Conservation (phyloP, 1,140 invertebrate species). For the Bradynema listronoti region DNA sequence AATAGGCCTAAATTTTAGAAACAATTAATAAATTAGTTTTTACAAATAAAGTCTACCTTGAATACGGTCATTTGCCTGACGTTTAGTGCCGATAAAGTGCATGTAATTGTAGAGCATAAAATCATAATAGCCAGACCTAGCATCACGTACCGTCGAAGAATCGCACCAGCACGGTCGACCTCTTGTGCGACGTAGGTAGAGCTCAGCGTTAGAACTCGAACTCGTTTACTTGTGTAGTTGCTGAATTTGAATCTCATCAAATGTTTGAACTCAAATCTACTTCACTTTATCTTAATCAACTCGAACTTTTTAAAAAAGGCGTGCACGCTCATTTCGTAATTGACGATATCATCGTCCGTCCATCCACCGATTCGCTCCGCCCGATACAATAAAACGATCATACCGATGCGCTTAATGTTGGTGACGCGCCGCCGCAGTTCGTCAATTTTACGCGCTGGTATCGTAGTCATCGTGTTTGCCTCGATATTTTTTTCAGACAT, state of each 20-base stretch:
- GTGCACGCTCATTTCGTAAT: conserved; percentile 37
- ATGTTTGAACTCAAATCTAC: background rate
- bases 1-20: background rate
- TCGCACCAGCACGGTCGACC: conserved; percentile 34
- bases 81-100: conserved; percentile 39
- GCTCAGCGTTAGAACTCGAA: conserved; percentile 27
- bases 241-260: conserved; percentile 17
- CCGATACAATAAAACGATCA: conserved; percentile 33
- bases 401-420: conserved; percentile 32
- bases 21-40: background rate
- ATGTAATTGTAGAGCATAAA: conserved; percentile 33
- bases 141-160: conserved; percentile 33
- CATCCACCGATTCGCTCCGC: conserved; percentile 37
- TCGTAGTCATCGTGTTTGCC: background rate
- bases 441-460: background rate
- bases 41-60: no score
- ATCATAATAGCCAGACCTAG: conserved; percentile 44
- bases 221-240: conserved; percentile 31
- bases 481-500: conserved; percentile 15
- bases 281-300: background rate
- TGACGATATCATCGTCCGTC: conserved; percentile 25
- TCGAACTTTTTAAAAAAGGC: conserved; percentile 36
- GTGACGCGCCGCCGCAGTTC: conserved; percentile 3
- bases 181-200: conserved; percentile 30
- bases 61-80: conserved; percentile 31